phyloP scores from a whole-genome alignment of 1,140 invertebrate species.

The Zaprionus inermis region DNA sequence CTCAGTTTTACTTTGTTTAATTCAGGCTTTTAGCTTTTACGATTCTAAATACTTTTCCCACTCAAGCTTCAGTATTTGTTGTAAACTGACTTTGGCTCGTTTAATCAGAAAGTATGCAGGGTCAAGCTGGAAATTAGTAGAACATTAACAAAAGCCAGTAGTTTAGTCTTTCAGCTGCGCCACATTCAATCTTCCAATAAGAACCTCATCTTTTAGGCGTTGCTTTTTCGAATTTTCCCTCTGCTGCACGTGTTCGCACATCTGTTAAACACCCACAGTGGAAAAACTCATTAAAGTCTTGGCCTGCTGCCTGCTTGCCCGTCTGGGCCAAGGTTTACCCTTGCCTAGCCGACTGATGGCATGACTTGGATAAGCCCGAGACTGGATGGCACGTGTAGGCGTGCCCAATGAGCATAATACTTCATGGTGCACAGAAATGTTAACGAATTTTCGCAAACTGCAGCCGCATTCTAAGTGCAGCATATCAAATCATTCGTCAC shows the following conservation, averaged over 20 bases:
- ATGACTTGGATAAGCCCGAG: constrained; percentile 57
- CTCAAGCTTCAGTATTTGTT: too few relatives aligned
- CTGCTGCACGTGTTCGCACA: constrained; percentile 19
- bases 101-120: too few relatives aligned
- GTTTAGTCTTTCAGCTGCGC: not conserved
- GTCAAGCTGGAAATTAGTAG: not conserved
- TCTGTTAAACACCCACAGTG: constrained; percentile 17
- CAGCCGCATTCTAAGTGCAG: constrained; percentile 72
- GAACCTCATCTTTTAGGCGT: not conserved
- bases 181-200: not conserved
- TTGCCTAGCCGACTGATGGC: constrained; percentile 50
- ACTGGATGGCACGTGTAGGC: constrained; percentile 63
- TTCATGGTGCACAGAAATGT: constrained; percentile 75
- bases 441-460: constrained; percentile 73
- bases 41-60: too few relatives aligned
- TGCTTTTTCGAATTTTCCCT: constrained; percentile 1
- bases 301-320: constrained; percentile 17
- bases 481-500: constrained; percentile 75
- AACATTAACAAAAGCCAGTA: not conserved
- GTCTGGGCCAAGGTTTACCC: constrained; percentile 62
- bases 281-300: constrained; percentile 50
- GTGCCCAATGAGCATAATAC: constrained; percentile 74
- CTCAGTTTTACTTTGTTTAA: too few relatives aligned
- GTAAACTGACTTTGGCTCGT: too few relatives aligned
- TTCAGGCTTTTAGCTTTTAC: too few relatives aligned